Evolutionary conservation across 2,113 vertebrate genomes (phyloP).

Genomic region (Cichladusa arquata): DNA sequence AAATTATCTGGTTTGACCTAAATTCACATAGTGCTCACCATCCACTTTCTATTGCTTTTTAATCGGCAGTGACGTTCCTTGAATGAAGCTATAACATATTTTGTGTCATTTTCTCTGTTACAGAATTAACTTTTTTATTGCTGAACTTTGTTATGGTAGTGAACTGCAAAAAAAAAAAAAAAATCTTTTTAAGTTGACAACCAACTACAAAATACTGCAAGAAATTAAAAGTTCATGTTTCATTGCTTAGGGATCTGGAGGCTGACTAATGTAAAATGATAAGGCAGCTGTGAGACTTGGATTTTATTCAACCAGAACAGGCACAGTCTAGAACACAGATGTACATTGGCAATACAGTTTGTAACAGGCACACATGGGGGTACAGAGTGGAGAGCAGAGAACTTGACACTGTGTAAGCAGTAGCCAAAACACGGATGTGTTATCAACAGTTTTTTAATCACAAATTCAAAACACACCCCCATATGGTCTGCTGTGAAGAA

Average conservation of each 20-base stretch:
- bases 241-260: background rate
- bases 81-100: background rate
- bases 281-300: background rate
- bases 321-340: background rate
- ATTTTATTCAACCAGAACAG: background rate
- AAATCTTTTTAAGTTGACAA: background rate
- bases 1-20: background rate
- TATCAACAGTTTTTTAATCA: background rate
- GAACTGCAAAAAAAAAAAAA: background rate
- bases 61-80: background rate
- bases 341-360: background rate
- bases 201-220: background rate
- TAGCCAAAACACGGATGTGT: background rate
- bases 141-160: background rate
- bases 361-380: background rate
- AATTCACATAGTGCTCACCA: background rate
- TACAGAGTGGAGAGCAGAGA: background rate
- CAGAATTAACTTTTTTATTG: background rate
- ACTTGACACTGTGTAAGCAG: background rate
- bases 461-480: background rate
- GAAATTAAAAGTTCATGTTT: background rate
- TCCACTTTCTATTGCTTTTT: background rate
- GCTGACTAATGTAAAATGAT: background rate
- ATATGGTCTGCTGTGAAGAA: background rate
- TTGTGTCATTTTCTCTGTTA: background rate